Evolutionary conservation across 2,888 invertebrate species (phyloP).

Genomic region (Lepeophtheirus nordmannii): DNA sequence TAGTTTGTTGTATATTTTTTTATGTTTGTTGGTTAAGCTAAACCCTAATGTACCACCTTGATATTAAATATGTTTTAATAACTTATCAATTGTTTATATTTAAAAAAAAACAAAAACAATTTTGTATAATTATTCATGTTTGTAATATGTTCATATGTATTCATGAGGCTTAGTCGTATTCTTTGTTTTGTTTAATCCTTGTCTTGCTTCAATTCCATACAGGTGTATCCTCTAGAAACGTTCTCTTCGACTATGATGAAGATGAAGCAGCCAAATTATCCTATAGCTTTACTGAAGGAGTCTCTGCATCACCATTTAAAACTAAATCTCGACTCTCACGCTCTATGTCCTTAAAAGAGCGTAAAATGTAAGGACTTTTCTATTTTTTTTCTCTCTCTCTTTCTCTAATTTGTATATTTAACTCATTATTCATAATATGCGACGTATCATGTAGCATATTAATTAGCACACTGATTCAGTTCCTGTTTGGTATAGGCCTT

Average conservation of each 20-base stretch:
- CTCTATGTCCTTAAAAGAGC: constrained; percentile 1
- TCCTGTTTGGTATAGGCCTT: too few relatives aligned
- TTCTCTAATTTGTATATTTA: too few relatives aligned
- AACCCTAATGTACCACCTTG: too few relatives aligned
- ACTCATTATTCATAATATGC: too few relatives aligned
- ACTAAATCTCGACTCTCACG: background rate
- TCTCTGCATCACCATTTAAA: background rate
- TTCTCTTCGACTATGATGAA: background rate
- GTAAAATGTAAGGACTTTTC: background rate
- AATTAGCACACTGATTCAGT: too few relatives aligned
- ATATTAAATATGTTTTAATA: too few relatives aligned
- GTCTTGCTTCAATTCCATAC: background rate
- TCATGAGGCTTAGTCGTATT: too few relatives aligned
- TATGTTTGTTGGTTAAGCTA: background rate
- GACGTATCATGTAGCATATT: too few relatives aligned
- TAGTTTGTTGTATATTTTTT: background rate
- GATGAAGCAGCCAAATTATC: constrained; percentile 1
- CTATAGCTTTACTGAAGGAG: background rate
- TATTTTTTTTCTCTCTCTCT: too few relatives aligned
- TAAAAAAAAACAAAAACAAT: too few relatives aligned
- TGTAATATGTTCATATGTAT: background rate
- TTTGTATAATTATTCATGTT: too few relatives aligned
- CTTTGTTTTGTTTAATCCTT: background rate
- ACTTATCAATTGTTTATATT: too few relatives aligned
- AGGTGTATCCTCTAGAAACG: background rate